Base-by-base conservation (phyloP, 2,797 vertebrate species). In the Chaetophractus vellerosus region DNA sequence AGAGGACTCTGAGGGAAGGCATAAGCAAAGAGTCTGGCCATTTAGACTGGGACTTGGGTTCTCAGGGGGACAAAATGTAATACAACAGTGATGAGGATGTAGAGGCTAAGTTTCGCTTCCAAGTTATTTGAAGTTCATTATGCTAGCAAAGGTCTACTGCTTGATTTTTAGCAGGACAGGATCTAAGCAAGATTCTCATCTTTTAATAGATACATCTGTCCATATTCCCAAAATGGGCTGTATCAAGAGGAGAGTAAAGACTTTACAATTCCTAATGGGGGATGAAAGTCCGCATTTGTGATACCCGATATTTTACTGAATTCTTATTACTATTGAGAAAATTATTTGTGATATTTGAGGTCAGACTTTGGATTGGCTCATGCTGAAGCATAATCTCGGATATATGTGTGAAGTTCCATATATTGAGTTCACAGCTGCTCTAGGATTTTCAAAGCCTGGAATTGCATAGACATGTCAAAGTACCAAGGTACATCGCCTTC, bases 121-220 rank as follows among this genome's bases (percentile, higher is more conserved):
- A 50, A 41, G 61, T 50, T 72, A 38, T n/a, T 59, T 72, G 61
- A 81, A 82, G 57, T 88, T 24, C 45, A 57, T 31, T 90, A 24
- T 33, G 26, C 21, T n/a, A 72, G 26, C 28, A 41, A 48, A 6
- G 1, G 48, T 50, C 59, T 66, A 28, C 18, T 36, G 6, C 41
- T 86, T 83, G 38, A 66, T 52, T 85, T 71, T 90, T 45, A 74
- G 6, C 18, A 36, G 36, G 6, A 85, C 75, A 11, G 24, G 26
- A 84, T 61, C n/a, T 18, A 48, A 92, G 6, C 57, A 90, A 59
- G 52, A 38, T 15, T 2, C 9, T 91, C 38, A 2, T 33, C 61
- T 36, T 72, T 75, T 9, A 80, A 69, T 9, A 41, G 16, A 52
- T 24, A 31, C 6, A 69, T 63, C 12, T 78, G 31, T 38, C 41